Evolutionary conservation across 2,113 vertebrate genomes (phyloP).

Genomic region (Ailuropoda melanoleuca): DNA sequence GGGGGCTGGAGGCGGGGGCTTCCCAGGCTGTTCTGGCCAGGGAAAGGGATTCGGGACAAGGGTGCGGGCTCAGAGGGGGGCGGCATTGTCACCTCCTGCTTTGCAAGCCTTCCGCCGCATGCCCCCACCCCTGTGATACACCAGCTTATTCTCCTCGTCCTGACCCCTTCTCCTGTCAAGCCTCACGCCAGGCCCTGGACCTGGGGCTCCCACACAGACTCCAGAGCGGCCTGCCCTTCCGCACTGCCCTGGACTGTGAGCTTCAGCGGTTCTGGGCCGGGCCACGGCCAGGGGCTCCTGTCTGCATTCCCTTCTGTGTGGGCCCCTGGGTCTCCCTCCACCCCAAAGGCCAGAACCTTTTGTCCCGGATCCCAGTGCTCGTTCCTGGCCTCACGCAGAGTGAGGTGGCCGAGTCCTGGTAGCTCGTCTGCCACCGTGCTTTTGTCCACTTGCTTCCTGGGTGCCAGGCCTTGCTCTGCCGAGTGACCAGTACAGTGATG

Average conservation of each 20-base stretch:
- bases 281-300: rapidly evolving
- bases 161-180: background rate
- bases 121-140: background rate
- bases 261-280: background rate
- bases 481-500: background rate
- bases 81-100: background rate
- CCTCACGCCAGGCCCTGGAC: background rate
- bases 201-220: background rate
- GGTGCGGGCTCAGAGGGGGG: background rate
- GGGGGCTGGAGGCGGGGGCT: background rate
- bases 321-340: background rate
- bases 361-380: background rate
- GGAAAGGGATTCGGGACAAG: background rate
- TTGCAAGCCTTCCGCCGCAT: background rate
- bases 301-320: background rate
- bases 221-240: too few relatives aligned
- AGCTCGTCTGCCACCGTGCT: too few relatives aligned
- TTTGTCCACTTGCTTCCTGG: background rate
- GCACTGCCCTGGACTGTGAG: background rate
- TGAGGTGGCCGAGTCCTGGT: background rate
- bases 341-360: background rate
- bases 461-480: background rate
- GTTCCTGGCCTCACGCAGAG: background rate
- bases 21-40: too few relatives aligned
- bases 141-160: background rate